Base-by-base conservation (phyloP, 2,113 vertebrate genomes). In the Cyphomyrus plagiostoma region DNA sequence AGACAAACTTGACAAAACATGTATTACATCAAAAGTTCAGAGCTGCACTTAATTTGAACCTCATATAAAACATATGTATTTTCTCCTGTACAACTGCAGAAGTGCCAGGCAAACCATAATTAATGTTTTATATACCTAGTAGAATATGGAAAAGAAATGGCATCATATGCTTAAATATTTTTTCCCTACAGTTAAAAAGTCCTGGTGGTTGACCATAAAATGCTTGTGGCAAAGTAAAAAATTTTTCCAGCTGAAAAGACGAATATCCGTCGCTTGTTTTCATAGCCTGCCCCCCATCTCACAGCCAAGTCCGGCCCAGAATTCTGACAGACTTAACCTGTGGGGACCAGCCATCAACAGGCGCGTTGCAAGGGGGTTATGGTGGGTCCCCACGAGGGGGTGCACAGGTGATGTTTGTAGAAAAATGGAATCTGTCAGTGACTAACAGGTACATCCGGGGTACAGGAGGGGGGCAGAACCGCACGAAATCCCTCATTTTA, bases 141-240 rank as follows among this genome's bases (percentile, higher is more conserved):
- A 80, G 35, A 80, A 80, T 80, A 80, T 80, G 35, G 35, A 80
- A 80, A 80, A 39, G 26, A 80, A 87, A 56, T 30, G 15, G n/a
- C 50, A 87, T 56, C 56, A 56, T 56, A 53, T 35, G 50, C 26
- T 48, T 46, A 48, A 46, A 46, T 42, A 48, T 58, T 87, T 53
- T 42, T 11, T 35, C n/a, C n/a, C 50, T 53, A 53, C 49, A 53
- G 49, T 58, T 53, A 53, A 87, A 87, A 35, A 23, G 26, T 87
- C 15, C 49, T 87, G 49, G 10, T 87, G 35, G 50, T 39, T 52
- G 5, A 87, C 49, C 50, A 39, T 87, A 35, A 56, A 87, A 87
- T 86, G 21, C 83, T 86, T 86, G 46, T 26, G 83, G 83, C n/a
- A 48, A 21, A 23, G 45, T 50, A 86, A 86, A 86, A 84, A 86